Conservation (phyloP, 2,888 invertebrate genomes). For the Sinopyrophorus schimmeli region DNA sequence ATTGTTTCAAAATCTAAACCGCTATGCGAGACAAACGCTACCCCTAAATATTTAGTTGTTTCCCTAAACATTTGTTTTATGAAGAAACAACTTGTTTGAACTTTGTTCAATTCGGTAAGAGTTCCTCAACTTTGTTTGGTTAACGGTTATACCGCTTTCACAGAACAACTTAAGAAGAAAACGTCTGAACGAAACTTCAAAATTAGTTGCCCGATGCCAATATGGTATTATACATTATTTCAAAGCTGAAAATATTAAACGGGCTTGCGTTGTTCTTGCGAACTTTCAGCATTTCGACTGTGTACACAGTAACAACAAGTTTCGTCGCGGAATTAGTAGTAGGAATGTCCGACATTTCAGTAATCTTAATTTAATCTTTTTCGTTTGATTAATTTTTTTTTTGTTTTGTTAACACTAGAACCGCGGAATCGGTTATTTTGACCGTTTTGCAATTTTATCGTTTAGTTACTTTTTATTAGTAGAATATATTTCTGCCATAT, state of each 20-base stretch:
- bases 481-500: too few species aligned
- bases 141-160: conserved; percentile 23
- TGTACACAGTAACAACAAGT: too few species aligned
- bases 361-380: too few species aligned
- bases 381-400: too few species aligned
- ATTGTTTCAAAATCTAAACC: conserved; percentile 28
- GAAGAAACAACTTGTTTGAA: conserved; percentile 21
- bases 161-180: conserved; percentile 21
- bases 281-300: too few species aligned
- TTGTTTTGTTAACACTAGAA: too few species aligned
- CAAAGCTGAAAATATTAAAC: conserved; percentile 16
- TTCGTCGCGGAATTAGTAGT: too few species aligned
- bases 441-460: too few species aligned
- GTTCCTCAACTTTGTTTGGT: conserved; percentile 26
- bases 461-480: too few species aligned
- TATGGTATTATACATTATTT: conserved; percentile 18
- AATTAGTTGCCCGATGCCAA: conserved; percentile 21
- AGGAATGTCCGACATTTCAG: too few species aligned
- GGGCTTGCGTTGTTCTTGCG: too few species aligned
- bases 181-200: conserved; percentile 24
- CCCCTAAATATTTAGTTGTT: conserved; percentile 29
- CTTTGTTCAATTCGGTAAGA: conserved; percentile 22
- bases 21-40: conserved; percentile 24
- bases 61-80: conserved; percentile 28
- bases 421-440: too few species aligned